phyloP scores from a whole-genome alignment of 92 coral and sea anemone species.

The Epizoanthus rinbou region DNA sequence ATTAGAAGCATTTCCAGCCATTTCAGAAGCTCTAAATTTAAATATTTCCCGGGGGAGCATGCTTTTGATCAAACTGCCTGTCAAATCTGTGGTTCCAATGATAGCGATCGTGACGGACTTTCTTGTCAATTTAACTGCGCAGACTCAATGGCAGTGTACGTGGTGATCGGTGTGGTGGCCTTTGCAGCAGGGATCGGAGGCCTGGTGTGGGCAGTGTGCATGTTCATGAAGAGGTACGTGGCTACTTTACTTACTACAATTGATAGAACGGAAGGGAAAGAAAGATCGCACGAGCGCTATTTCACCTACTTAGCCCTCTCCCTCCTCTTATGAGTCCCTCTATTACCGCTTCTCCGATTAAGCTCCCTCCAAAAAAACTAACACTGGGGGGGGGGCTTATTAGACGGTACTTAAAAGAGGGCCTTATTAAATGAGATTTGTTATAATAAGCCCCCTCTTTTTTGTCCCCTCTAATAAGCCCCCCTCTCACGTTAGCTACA shows the following conservation, averaged over 20 bases:
- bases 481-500: not conserved
- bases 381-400: too few species aligned
- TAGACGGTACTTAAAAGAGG: too few species aligned
- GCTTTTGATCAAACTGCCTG: too few species aligned
- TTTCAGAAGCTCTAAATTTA: too few species aligned
- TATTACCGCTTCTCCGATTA: too few species aligned
- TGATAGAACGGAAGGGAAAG: not conserved
- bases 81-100: too few species aligned
- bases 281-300: not conserved
- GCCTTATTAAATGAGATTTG: too few species aligned
- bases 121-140: not conserved
- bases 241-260: not conserved
- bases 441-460: not conserved
- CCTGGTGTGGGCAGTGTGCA: slow-evolving; percentile 89
- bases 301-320: not conserved
- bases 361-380: too few species aligned
- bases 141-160: slow-evolving; percentile 89
- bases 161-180: slow-evolving; percentile 79
- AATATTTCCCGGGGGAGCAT: too few species aligned
- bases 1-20: too few species aligned
- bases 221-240: slow-evolving; percentile 81
- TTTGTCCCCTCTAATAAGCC: not conserved
- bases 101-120: not conserved
- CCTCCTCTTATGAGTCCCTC: too few species aligned
- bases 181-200: slow-evolving; percentile 86